phyloP scores from a whole-genome alignment of 2,113 vertebrate genomes.

The Ailuropoda melanoleuca region DNA sequence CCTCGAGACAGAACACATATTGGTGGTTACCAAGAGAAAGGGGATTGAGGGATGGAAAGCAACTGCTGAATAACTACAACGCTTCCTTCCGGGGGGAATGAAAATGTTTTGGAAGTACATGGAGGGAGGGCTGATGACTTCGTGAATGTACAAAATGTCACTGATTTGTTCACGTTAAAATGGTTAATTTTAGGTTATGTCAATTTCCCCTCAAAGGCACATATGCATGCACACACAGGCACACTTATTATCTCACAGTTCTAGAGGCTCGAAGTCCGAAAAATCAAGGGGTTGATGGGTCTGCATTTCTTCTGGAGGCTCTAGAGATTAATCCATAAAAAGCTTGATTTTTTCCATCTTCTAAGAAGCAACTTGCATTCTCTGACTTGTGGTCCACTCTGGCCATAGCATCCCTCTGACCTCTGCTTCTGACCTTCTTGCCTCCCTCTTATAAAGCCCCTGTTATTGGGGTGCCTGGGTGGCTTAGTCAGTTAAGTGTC shows the following conservation, averaged over 20 bases:
- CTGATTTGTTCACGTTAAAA: background rate
- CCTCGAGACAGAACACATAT: background rate
- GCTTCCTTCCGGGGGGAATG: background rate
- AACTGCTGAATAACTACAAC: background rate
- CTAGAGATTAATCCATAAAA: background rate
- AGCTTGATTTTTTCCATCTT: background rate
- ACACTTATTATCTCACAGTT: background rate
- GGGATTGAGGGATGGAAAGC: background rate
- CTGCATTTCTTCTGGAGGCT: background rate
- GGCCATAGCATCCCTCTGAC: background rate
- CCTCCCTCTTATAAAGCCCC: background rate
- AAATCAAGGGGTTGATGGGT: background rate
- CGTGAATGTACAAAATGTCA: background rate
- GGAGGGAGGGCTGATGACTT: background rate
- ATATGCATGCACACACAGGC: background rate
- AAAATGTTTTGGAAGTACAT: background rate
- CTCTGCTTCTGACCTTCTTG: background rate
- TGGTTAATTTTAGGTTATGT: background rate
- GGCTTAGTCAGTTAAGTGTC: background rate
- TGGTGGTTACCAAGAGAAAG: background rate
- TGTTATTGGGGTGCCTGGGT: background rate
- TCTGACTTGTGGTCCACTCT: background rate
- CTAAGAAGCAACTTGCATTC: background rate
- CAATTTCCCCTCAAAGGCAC: background rate
- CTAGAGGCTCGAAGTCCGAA: background rate